phyloP scores from a whole-genome alignment of 2,113 vertebrate genomes.

The Daboia siamensis region DNA sequence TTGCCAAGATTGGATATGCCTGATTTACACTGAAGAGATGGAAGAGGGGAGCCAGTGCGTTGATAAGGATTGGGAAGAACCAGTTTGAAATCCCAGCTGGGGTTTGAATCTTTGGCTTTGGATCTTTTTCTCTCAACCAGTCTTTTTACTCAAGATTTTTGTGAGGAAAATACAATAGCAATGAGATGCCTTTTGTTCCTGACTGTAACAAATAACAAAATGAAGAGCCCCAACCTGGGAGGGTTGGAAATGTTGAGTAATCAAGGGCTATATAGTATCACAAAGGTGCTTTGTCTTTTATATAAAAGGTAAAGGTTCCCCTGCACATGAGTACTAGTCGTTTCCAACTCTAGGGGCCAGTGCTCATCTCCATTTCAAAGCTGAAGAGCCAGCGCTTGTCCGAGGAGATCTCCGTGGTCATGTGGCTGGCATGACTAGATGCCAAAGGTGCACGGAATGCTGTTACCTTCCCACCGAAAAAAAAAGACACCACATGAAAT shows the following conservation, averaged over 20 bases:
- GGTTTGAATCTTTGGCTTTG: neutral
- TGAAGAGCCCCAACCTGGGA: neutral
- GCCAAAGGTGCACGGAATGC: no score
- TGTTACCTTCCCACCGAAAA: no score
- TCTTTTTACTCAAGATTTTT: neutral
- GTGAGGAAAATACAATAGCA: neutral
- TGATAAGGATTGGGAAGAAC: neutral
- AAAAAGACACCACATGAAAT: neutral
- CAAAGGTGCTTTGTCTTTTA: neutral
- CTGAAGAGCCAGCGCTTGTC: no score
- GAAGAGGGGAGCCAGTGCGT: neutral
- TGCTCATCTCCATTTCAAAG: no score
- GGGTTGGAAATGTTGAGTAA: neutral
- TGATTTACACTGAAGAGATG: neutral
- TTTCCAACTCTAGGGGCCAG: no score
- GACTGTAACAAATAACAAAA: neutral
- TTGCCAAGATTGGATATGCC: neutral
- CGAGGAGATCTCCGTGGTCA: no score
- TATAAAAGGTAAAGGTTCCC: neutral
- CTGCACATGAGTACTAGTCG: no score
- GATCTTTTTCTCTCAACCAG: neutral
- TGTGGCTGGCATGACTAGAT: no score
- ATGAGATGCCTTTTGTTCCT: neutral
- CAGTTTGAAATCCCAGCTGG: neutral
- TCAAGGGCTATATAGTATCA: neutral